Evolutionary conservation across 2,888 invertebrate species (phyloP).

Genomic region (Dynastes maya): DNA sequence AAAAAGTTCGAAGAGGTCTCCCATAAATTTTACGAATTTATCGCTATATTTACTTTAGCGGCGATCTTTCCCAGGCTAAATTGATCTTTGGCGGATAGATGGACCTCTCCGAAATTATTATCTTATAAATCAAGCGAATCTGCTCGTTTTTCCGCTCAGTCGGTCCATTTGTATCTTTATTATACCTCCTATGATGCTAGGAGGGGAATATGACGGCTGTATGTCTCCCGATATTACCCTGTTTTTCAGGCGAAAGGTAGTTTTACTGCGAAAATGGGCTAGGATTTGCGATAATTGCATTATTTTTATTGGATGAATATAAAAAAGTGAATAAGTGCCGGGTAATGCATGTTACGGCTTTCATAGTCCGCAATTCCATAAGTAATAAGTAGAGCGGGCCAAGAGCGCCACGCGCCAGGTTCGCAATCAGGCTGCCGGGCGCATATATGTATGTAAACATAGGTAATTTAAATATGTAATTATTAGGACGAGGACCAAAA

Average conservation of each 20-base stretch:
- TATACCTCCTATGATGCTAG: conserved; percentile 1
- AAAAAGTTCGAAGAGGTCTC: conserved; percentile 12
- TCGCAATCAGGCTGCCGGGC: too few relatives aligned
- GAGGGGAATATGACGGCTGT: not conserved
- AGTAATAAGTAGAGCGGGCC: too few relatives aligned
- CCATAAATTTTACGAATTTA: conserved; percentile 44
- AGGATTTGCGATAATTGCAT: too few relatives aligned
- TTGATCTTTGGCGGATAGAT: conserved; percentile 37
- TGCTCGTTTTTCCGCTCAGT: conserved; percentile 16
- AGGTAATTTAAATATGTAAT: too few relatives aligned
- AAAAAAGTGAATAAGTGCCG: too few relatives aligned
- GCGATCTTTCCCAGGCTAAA: conserved; percentile 19
- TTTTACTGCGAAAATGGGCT: not conserved
- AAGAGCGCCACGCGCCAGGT: too few relatives aligned
- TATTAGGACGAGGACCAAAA: too few relatives aligned
- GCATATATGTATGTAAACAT: too few relatives aligned
- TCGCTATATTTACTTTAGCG: conserved; percentile 34
- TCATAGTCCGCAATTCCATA: too few relatives aligned
- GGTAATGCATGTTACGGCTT: too few relatives aligned
- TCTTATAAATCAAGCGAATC: conserved; percentile 40
- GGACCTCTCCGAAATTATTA: conserved; percentile 44
- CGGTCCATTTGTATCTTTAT: conserved; percentile 35
- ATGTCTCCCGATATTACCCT: not conserved
- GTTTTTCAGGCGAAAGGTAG: not conserved
- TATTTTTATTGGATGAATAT: too few relatives aligned